phyloP scores from a whole-genome alignment of 2,113 vertebrate genomes.

The Propithecus coquereli region DNA sequence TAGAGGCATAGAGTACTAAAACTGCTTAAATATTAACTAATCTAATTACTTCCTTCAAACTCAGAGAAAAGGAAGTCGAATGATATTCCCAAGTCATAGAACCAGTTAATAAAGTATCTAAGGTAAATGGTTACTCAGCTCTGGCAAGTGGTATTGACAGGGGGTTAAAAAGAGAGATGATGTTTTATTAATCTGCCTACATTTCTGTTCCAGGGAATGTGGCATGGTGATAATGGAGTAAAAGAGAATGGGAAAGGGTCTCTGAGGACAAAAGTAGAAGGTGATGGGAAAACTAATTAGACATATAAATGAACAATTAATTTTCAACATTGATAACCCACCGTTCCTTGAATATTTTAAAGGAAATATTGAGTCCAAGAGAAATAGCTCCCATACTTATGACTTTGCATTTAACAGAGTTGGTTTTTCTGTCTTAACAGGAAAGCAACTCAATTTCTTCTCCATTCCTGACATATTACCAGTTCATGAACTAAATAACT shows the following conservation, averaged over 20 bases:
- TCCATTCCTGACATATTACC: constrained; percentile 16
- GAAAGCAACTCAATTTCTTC: constrained; percentile 20
- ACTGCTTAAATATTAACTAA: not conserved
- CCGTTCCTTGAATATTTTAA: not conserved
- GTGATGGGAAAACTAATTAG: not conserved
- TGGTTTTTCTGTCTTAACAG: not conserved
- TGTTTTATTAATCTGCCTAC: not conserved
- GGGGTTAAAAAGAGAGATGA: not conserved
- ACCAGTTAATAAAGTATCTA: not conserved
- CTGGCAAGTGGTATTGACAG: not conserved
- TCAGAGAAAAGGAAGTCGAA: not conserved
- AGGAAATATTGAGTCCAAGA: not conserved
- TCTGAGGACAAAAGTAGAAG: not conserved
- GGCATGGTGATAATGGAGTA: not conserved
- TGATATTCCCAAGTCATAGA: not conserved
- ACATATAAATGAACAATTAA: not conserved
- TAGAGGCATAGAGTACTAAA: not conserved
- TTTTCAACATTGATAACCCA: not conserved
- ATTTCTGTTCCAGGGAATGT: not conserved
- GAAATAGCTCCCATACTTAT: not conserved
- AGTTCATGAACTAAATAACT: constrained; percentile 27
- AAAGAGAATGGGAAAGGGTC: not conserved
- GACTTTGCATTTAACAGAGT: constrained; percentile 14
- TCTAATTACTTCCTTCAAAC: not conserved
- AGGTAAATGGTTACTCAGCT: not conserved